A percentile compares a stretch with the other conserved stretches of the same genome.
Evolutionary conservation across 2,113 vertebrate genomes (phyloP).

Genomic region (Coturnix japonica): DNA sequence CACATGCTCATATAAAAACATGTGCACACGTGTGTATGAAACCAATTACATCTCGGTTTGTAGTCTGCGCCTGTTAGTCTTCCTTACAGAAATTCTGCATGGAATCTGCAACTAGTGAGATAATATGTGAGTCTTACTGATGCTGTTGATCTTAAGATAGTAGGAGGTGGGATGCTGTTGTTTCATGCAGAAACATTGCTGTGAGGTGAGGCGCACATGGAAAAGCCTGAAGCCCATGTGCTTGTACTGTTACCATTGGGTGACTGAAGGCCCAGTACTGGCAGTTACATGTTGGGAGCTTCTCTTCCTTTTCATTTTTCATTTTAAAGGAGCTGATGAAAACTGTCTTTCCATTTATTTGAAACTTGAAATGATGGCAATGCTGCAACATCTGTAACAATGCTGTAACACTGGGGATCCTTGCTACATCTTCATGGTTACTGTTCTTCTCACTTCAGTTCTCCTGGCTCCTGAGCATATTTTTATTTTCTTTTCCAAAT

Average conservation of each 20-base stretch:
- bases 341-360: not conserved
- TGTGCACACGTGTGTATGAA: not conserved
- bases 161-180: not conserved
- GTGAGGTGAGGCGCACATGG: not conserved
- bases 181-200: not conserved
- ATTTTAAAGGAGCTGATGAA: not conserved
- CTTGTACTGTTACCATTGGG: not conserved
- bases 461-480: not conserved
- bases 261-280: too few species aligned
- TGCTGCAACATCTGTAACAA: not conserved
- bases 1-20: too few species aligned
- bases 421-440: not conserved
- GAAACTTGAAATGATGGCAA: not conserved
- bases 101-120: not conserved
- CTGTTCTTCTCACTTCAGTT: not conserved
- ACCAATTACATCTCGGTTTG: not conserved
- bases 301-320: too few species aligned
- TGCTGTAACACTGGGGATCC: not conserved
- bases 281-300: too few species aligned
- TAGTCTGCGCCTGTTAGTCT: not conserved
- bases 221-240: not conserved
- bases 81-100: not conserved
- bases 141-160: not conserved
- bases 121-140: not conserved
- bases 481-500: not conserved